Evolutionary conservation across 2,797 vertebrate species (phyloP), one percentile per base, ranked within the genome.

Genomic region (Pseudomugil gertrudae): DNA sequence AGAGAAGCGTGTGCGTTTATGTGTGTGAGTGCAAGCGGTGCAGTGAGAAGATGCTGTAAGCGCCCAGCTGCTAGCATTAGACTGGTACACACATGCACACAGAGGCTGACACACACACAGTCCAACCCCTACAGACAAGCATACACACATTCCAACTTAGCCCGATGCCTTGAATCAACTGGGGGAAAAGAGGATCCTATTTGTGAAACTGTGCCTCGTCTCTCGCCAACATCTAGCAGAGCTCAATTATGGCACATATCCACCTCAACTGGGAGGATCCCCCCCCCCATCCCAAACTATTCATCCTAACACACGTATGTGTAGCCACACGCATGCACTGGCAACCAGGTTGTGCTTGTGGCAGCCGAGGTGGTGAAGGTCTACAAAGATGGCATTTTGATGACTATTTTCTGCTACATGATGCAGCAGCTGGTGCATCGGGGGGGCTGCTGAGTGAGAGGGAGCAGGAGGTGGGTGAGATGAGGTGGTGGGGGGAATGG

Each of bases 401-500:
- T 86, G 91, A 87, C 90, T 88, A 86, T 93, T 89, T 89, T 92
- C 92, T 90, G 91, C 92, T 90, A 90, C 71, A 89, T 89, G 84
- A 90, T 84, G 72, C 85, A 89, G 91, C 93, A 93, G 93, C 93
- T 93, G 93, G 90, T 93, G 85, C 87, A 86, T 84, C 86, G 40
- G 76, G 72, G 72, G 84, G 88, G 81, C 84, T 65, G 73, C 83
- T 80, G 68, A 67, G 84, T 5, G 75, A 87, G 86, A 70, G 81
- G 23, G 66, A 77, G 79, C 64, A 47, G 78, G 79, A 80, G 85
- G 81, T 48, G 76, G 78, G 80, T 57, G 81, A 73, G 66, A 66
- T 66, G 83, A 68, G 69, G 76, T 60, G 74, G 66, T 32, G 66
- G 70, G 58, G 81, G 80, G 66, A 74, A 52, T 56, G 72, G 72